Evolutionary conservation across 2,888 invertebrate species (phyloP), one percentile per base, ranked within the genome.

Genomic region (Linnaemya vulpina): DNA sequence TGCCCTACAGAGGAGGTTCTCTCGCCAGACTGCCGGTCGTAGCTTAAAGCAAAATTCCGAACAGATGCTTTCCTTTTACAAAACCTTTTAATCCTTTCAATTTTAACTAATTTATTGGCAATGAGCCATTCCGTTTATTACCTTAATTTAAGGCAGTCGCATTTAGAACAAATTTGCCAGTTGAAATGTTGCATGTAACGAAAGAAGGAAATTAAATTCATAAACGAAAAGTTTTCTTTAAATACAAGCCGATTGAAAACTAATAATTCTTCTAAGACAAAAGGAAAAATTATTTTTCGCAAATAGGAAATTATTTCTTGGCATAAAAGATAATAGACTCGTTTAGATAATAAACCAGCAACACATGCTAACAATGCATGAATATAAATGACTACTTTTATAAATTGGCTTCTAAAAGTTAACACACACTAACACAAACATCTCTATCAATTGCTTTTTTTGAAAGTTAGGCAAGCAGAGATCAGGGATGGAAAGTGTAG

Each of bases 351-450:
- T 51, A 63, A 75, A 79, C 49, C 68, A 62, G 15, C 62, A 81
- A 70, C 53, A 75, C 35, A 51, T 65, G 65, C 3, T 35, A 65
- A 55, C 79, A 40, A 46, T 3, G 10, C 65, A 65, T 80, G 83
- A 84, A 84, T 84, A 79, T 71, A 75, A 84, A 84, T 75, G 38
- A 75, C 20, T 43, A n/a, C n/a, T 73, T 67, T 67, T 11, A 11
- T 7, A 20, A 51, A 76, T 38, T 55, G 46, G 1, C 55, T 75
- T n/a, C n/a, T 60, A 7, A 60, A 38, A 30, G 46, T 17, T 17
- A 9, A 60, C 9, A 40, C 22, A 25, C 25, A 40, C 1, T 4
- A 10, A 13, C 40, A 17, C 46, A 30, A 8, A 51, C 11, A 22
- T 30, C 30, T 5, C 5, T 30, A 17, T 8, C 15, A 17, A n/a